These are phyloP conservation scores for Neoniphon sammara DNA, from an alignment of 2,797 vertebrate species.

Conservation along the genomic window DNA sequence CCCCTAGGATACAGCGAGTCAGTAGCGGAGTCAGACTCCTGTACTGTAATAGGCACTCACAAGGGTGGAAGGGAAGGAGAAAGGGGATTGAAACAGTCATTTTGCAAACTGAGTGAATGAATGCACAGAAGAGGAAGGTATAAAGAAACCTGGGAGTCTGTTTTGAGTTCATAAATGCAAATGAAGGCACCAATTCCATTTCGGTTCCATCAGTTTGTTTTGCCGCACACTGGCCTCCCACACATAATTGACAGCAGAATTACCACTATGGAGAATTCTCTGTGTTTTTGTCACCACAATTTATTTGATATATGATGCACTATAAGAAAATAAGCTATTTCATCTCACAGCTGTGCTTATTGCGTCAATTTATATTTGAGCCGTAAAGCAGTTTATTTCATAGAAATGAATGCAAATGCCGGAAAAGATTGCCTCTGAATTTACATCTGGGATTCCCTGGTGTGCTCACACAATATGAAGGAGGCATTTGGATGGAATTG, in stretches of 20 bases:
- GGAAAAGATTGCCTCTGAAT: slow-evolving; percentile 47
- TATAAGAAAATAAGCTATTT: slow-evolving; percentile 43
- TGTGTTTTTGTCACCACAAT: slow-evolving; percentile 46
- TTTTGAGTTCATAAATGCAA: slow-evolving; percentile 46
- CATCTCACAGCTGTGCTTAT: slow-evolving; percentile 46
- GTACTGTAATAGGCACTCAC: slow-evolving; percentile 20
- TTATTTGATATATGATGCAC: slow-evolving; percentile 53
- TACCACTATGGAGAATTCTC: slow-evolving; percentile 15
- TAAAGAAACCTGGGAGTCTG: slow-evolving; percentile 32
- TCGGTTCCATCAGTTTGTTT: slow-evolving; percentile 34
- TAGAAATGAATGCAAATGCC: slow-evolving; percentile 41
- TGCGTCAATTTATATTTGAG: slow-evolving; percentile 48
- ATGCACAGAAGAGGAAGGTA: slow-evolving; percentile 21
- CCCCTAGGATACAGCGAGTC: slow-evolving; percentile 28
- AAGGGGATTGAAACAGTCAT: slow-evolving; percentile 28
- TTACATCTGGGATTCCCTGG: slow-evolving; percentile 32
- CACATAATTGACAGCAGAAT: slow-evolving; percentile 36
- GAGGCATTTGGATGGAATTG: background rate
- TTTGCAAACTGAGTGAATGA: slow-evolving; percentile 42
- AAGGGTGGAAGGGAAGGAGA: slow-evolving; percentile 6
- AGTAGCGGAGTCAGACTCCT: slow-evolving; percentile 1
- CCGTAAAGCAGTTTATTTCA: slow-evolving; percentile 51
- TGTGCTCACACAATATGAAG: slow-evolving; percentile 29
- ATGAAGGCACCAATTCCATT: slow-evolving; percentile 48
- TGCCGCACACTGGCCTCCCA: slow-evolving; percentile 20